A percentile compares a stretch with the other conserved stretches of the same genome.
phyloP scores from a whole-genome alignment of 2,113 vertebrate genomes.

The Tursiops truncatus region DNA sequence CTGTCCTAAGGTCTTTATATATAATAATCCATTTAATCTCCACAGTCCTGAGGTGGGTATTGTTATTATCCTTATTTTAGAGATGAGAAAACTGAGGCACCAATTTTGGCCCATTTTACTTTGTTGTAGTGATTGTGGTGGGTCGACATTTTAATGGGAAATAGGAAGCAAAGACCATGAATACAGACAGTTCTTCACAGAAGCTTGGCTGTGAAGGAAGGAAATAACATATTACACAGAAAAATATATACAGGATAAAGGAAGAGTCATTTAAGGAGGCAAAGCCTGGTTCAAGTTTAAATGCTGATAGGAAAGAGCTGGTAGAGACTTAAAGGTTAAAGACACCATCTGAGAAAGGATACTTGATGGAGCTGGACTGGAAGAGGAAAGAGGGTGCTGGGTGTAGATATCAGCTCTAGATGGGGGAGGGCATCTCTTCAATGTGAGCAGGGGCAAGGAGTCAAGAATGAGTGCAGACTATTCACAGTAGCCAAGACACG shows the following conservation, averaged over 20 bases:
- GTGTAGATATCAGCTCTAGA: neutral
- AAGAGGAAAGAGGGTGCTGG: neutral
- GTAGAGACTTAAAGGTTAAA: neutral
- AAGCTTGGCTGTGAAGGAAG: neutral
- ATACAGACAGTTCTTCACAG: neutral
- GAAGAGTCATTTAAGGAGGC: neutral
- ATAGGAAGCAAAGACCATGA: too few relatives aligned
- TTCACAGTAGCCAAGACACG: neutral
- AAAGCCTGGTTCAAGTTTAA: neutral
- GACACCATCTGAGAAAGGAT: neutral
- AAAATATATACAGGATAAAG: neutral
- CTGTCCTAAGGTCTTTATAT: neutral
- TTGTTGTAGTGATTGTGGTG: neutral
- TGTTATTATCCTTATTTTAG: neutral
- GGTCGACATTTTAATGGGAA: neutral
- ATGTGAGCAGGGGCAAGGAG: neutral
- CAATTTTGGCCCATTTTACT: neutral
- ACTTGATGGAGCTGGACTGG: neutral
- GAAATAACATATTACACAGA: neutral
- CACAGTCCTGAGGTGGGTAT: neutral
- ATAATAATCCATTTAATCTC: neutral
- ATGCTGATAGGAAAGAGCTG: neutral
- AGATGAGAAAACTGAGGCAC: neutral
- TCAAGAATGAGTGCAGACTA: neutral
- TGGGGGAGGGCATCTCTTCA: neutral